These are phyloP conservation scores for Poecilobothrus nobilitatus DNA, from an alignment of 2,888 invertebrate species.

Conservation along the genomic window DNA sequence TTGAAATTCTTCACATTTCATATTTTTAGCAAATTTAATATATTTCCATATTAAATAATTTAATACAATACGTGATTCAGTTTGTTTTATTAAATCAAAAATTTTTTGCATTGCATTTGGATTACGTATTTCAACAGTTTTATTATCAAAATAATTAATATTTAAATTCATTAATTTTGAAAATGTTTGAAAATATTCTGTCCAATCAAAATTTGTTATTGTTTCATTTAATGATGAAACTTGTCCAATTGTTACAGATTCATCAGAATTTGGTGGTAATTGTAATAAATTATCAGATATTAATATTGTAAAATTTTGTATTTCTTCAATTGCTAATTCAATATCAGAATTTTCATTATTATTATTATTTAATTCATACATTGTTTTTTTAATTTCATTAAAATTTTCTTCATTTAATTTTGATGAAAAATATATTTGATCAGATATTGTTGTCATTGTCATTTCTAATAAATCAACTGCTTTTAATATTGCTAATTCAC, in stretches of 20 bases:
- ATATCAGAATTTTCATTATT: too few relatives aligned
- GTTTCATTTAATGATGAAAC: slow-evolving; percentile 11
- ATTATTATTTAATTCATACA: background rate
- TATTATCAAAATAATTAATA: background rate
- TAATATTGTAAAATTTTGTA: slow-evolving; percentile 5
- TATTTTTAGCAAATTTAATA: slow-evolving; percentile 5
- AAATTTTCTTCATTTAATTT: slow-evolving; percentile 5
- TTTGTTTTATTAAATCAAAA: slow-evolving; percentile 9
- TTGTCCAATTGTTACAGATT: background rate
- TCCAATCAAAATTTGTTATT: slow-evolving; percentile 11
- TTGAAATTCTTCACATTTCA: slow-evolving; percentile 9
- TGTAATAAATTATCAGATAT: slow-evolving; percentile 1
- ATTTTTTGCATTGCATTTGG: slow-evolving; percentile 9
- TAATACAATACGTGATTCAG: background rate
- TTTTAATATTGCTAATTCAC: slow-evolving; percentile 11
- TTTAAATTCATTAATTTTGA: background rate
- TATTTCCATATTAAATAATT: slow-evolving; percentile 12
- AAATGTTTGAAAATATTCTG: slow-evolving; percentile 8
- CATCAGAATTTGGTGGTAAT: slow-evolving; percentile 8
- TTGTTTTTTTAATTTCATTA: background rate
- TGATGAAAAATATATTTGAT: slow-evolving; percentile 8
- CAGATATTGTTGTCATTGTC: slow-evolving; percentile 5
- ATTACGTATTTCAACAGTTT: background rate
- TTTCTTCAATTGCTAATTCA: slow-evolving; percentile 5
- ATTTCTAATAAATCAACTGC: slow-evolving; percentile 9